Conservation (phyloP, 2,888 invertebrate genomes). For the Ophioninae sp. region DNA sequence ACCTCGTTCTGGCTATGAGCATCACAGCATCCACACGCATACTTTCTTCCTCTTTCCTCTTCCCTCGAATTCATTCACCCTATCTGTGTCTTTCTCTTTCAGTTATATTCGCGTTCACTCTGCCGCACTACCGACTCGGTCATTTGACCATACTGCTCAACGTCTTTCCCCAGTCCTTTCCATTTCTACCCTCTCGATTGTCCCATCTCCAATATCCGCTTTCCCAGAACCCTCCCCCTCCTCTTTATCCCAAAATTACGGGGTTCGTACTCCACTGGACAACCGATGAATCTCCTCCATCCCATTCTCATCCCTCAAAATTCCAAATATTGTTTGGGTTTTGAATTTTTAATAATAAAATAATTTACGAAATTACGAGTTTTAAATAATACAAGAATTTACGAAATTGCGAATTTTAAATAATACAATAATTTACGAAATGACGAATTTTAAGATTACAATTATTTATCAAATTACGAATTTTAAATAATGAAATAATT, state of each 20-base stretch:
- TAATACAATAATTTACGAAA: no score
- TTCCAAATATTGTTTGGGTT: constrained; percentile 22
- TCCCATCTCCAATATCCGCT: constrained; percentile 63
- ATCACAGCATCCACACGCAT: constrained; percentile 47
- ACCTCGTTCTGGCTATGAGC: constrained; percentile 55
- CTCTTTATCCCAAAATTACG: constrained; percentile 51
- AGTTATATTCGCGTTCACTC: constrained; percentile 52
- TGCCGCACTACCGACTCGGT: constrained; percentile 55
- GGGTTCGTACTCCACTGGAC: constrained; percentile 52
- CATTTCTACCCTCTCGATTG: constrained; percentile 53
- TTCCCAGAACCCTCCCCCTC: constrained; percentile 13
- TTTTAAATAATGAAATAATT: no score
- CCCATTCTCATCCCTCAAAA: constrained; percentile 42
- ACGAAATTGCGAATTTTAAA: no score
- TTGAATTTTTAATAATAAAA: no score
- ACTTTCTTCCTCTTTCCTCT: constrained; percentile 37
- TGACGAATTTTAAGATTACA: no score
- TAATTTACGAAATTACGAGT: no score
- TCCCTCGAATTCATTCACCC: constrained; percentile 31
- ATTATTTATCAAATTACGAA: no score
- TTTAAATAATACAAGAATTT: no score
- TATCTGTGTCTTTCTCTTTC: constrained; percentile 31
- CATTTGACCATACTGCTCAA: constrained; percentile 62
- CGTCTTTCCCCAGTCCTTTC: constrained; percentile 54
- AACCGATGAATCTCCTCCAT: constrained; percentile 57